These are phyloP conservation scores for Amblyopsis rosae DNA, from an alignment of 2,113 vertebrate species.

Conservation along the genomic window DNA sequence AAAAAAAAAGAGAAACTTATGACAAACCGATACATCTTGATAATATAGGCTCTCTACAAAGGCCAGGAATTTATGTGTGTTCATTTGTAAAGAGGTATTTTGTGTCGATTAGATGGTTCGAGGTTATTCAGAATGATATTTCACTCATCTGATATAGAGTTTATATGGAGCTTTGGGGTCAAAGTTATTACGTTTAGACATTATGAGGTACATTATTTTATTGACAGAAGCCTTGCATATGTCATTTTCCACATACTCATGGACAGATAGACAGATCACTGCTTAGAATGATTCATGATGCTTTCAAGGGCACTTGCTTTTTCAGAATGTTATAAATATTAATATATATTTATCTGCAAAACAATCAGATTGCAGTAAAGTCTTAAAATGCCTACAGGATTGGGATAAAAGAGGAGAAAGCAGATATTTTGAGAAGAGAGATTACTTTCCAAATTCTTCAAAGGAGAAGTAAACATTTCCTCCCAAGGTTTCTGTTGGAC, in stretches of 20 bases:
- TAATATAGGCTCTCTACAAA: conserved; percentile 5
- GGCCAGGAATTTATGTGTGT: conserved; percentile 18
- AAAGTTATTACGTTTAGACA: not conserved
- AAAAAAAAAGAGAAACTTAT: not conserved
- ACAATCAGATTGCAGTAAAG: too few relatives aligned
- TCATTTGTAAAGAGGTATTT: conserved; percentile 4
- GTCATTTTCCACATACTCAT: conserved; percentile 16
- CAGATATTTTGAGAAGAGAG: conserved; percentile 5
- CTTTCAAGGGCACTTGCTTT: conserved; percentile 48
- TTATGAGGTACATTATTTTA: not conserved
- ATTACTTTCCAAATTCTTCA: too few relatives aligned
- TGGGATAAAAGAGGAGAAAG: conserved; percentile 24
- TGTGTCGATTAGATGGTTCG: not conserved
- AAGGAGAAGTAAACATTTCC: too few relatives aligned
- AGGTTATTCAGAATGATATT: not conserved
- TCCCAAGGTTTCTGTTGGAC: too few relatives aligned
- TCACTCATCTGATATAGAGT: not conserved
- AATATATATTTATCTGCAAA: conserved; percentile 7
- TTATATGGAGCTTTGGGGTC: not conserved
- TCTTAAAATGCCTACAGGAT: too few relatives aligned
- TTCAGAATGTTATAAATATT: conserved; percentile 20
- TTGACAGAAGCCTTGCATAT: conserved; percentile 19
- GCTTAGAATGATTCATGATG: conserved; percentile 13
- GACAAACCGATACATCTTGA: conserved; percentile 9
- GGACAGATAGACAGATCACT: not conserved